These are phyloP conservation scores for Eutolmus rufibarbis DNA, from an alignment of 2,888 invertebrate species.

Conservation along the genomic window DNA sequence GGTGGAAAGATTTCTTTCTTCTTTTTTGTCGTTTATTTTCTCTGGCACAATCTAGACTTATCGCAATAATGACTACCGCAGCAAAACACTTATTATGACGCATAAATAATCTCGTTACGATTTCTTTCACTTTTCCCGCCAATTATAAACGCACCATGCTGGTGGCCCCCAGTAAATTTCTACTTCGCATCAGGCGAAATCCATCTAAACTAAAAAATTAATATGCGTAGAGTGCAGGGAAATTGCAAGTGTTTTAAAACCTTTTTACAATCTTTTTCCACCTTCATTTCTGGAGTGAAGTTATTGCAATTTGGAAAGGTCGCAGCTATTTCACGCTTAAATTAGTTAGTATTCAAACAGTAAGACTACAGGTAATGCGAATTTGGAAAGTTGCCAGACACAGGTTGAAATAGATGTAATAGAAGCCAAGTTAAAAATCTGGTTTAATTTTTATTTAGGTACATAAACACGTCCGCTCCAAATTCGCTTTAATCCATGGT, in stretches of 20 bases:
- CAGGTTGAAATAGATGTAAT: neutral
- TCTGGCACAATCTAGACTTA: neutral
- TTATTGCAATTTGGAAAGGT: slow-evolving; percentile 25
- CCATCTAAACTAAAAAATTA: neutral
- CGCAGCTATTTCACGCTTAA: neutral
- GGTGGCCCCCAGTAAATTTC: neutral
- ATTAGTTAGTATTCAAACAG: neutral
- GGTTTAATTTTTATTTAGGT: slow-evolving; percentile 52
- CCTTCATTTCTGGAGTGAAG: neutral
- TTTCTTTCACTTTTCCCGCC: slow-evolving; percentile 25
- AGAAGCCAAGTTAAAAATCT: neutral
- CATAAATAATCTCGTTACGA: neutral
- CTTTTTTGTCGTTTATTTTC: neutral
- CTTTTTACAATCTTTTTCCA: neutral
- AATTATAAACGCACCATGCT: neutral
- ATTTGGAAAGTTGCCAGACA: neutral
- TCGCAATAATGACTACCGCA: neutral
- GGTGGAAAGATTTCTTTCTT: neutral
- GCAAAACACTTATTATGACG: neutral
- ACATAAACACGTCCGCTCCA: slow-evolving; percentile 78
- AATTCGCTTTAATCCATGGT: slow-evolving; percentile 78
- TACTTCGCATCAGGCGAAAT: neutral
- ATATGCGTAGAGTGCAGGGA: slow-evolving; percentile 13
- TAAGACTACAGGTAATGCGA: neutral
- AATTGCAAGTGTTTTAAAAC: neutral